These are phyloP conservation scores for Heliconius hewitsoni DNA, from an alignment of 1,140 invertebrate genomes.

Conservation along the genomic window DNA sequence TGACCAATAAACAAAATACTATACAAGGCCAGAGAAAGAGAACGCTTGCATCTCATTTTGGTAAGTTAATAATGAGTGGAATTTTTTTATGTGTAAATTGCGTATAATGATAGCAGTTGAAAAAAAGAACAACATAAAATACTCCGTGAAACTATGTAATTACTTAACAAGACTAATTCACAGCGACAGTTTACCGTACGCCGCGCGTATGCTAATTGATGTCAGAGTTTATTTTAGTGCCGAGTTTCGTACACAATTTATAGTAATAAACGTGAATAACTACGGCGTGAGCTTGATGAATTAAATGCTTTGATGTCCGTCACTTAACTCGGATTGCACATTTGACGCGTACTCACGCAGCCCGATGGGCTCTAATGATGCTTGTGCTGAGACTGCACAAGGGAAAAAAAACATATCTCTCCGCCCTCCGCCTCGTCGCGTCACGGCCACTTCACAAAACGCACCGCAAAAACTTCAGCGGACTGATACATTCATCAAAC, in stretches of 20 bases:
- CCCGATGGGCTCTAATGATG: constrained; percentile 17
- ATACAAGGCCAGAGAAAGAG: neutral
- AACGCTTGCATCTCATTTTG: neutral
- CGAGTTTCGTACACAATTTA: constrained; percentile 43
- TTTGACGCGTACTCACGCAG: neutral
- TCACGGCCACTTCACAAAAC: constrained; percentile 51
- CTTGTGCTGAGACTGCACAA: constrained; percentile 40
- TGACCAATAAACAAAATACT: constrained; percentile 40
- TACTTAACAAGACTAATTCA: constrained; percentile 34
- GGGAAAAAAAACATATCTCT: constrained; percentile 42
- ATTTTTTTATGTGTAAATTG: neutral
- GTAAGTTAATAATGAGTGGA: neutral
- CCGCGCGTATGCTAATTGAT: constrained; percentile 54
- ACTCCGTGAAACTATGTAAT: constrained; percentile 27
- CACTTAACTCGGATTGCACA: constrained; percentile 14
- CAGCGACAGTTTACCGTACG: constrained; percentile 44
- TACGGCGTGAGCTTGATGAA: constrained; percentile 40
- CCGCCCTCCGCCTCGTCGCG: constrained; percentile 19
- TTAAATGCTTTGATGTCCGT: constrained; percentile 46
- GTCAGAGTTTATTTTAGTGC: constrained; percentile 57
- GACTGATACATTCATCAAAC: constrained; percentile 69
- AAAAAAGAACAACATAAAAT: constrained; percentile 11
- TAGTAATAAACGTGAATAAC: constrained; percentile 47
- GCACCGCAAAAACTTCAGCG: constrained; percentile 58
- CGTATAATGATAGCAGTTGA: neutral